phyloP scores from a whole-genome alignment of 1,140 invertebrate genomes.

The Drosophila ohnishii region DNA sequence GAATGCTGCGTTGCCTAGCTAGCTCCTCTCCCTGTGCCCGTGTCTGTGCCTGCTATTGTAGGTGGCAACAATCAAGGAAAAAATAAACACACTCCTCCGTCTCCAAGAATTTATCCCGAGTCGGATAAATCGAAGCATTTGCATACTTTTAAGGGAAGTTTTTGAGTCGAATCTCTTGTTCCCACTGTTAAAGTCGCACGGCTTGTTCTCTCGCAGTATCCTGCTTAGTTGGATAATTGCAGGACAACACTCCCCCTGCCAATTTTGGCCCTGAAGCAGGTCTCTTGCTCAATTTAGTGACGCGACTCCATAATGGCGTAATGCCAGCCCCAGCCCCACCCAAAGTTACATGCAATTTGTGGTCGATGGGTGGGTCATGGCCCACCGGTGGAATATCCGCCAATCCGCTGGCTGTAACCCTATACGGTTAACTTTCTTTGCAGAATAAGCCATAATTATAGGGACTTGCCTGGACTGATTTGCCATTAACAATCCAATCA shows the following conservation, averaged over 20 bases:
- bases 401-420: not conserved
- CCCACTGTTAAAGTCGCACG: not conserved
- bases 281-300: slow-evolving; percentile 18
- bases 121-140: not conserved
- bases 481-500: slow-evolving; percentile 9
- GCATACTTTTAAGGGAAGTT: not conserved
- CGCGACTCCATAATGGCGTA: slow-evolving; percentile 10
- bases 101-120: not conserved
- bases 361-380: slow-evolving; percentile 1
- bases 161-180: not conserved
- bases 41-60: not conserved
- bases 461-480: slow-evolving; percentile 9
- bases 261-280: slow-evolving; percentile 4
- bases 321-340: slow-evolving; percentile 33
- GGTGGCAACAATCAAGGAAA: not conserved
- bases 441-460: not conserved
- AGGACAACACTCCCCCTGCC: not conserved
- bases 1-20: slow-evolving; percentile 20
- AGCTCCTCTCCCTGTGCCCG: not conserved
- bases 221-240: slow-evolving; percentile 5
- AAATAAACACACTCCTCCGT: slow-evolving; percentile 2
- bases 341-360: slow-evolving; percentile 10
- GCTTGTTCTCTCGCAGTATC: not conserved
- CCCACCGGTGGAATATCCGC: not conserved
- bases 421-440: not conserved